Conservation (phyloP, 2,888 invertebrate species). For the Belgica antarctica region DNA sequence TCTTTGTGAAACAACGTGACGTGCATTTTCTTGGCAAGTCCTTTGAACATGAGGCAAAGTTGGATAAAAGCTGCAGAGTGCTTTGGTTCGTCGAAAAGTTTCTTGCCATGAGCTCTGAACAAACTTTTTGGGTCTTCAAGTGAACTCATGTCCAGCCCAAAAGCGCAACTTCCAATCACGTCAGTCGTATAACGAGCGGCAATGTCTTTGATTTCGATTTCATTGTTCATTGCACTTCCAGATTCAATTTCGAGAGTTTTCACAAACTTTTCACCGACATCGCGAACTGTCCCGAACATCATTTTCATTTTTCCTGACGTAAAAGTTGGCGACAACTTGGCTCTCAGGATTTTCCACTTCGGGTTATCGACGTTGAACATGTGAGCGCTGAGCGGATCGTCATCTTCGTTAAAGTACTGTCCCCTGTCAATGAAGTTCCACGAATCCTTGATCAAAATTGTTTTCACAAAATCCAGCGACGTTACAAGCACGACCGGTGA, state of each 20-base stretch:
- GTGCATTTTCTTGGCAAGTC: not conserved
- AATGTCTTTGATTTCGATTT: constrained; percentile 45
- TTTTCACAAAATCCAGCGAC: constrained; percentile 48
- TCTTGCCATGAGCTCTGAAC: constrained; percentile 47
- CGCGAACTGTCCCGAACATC: constrained; percentile 48
- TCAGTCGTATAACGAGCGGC: constrained; percentile 45
- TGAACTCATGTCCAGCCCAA: constrained; percentile 50
- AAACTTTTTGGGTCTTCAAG: constrained; percentile 48
- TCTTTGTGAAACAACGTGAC: not conserved
- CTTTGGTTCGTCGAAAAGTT: constrained; percentile 44
- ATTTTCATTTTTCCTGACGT: constrained; percentile 48
- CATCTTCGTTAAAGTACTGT: constrained; percentile 37
- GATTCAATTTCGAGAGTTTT: constrained; percentile 39
- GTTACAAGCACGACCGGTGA: constrained; percentile 50
- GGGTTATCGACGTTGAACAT: constrained; percentile 45
- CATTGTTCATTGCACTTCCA: not conserved
- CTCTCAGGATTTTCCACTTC: constrained; percentile 46
- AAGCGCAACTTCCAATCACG: constrained; percentile 49
- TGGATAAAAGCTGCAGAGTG: not conserved
- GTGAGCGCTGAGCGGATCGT: constrained; percentile 34
- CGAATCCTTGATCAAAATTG: constrained; percentile 2
- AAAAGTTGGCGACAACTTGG: constrained; percentile 46
- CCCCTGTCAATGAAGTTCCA: constrained; percentile 3
- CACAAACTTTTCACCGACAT: constrained; percentile 46
- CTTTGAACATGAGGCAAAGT: constrained; percentile 2